A percentile compares a stretch with the other conserved stretches of the same genome.
Evolutionary conservation across 2,797 vertebrate species (phyloP).

Genomic region (Tokudaia tokunoshimensis): DNA sequence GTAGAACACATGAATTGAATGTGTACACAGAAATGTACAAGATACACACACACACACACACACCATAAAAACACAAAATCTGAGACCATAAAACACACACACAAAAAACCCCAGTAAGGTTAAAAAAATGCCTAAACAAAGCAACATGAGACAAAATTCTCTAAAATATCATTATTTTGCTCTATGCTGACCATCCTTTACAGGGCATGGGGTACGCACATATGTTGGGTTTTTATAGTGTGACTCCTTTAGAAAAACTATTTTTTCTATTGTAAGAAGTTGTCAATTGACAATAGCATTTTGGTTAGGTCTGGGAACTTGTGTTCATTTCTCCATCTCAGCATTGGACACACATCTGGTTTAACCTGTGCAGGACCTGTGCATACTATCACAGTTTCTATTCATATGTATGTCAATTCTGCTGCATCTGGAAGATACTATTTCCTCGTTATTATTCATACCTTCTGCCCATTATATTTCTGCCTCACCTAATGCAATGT

Average conservation of each 20-base stretch:
- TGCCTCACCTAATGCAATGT: not conserved
- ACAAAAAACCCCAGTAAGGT: not conserved
- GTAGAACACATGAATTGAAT: not conserved
- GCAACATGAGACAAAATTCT: not conserved
- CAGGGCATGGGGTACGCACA: fast-evolving
- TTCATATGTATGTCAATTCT: not conserved
- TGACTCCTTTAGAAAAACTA: not conserved
- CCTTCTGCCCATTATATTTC: not conserved
- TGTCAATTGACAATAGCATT: not conserved
- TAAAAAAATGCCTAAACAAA: not conserved
- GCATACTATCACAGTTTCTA: not conserved
- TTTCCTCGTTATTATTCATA: not conserved
- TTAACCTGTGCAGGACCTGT: not conserved
- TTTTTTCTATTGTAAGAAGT: not conserved
- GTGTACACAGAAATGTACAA: no score
- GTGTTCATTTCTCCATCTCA: not conserved
- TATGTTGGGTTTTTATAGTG: not conserved
- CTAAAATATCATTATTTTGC: not conserved
- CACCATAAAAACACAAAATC: not conserved
- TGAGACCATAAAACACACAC: not conserved
- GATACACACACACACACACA: not conserved
- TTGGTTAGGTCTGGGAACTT: not conserved
- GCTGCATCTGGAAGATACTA: not conserved
- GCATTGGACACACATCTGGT: not conserved
- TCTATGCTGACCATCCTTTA: not conserved